Conservation (phyloP, 2,888 invertebrate genomes). For the Barypeithes pellucidus region DNA sequence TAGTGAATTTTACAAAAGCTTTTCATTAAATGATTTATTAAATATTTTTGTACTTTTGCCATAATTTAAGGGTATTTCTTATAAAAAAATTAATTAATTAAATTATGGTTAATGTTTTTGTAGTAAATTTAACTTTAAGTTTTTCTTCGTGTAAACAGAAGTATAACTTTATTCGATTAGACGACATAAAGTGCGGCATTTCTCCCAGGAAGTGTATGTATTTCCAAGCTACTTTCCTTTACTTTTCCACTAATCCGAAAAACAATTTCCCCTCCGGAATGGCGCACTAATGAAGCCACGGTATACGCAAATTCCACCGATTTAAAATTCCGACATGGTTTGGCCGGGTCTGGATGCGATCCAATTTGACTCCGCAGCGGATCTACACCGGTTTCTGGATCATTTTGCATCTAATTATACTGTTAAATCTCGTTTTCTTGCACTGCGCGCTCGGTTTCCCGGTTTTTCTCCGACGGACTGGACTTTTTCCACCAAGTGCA, state of each 20-base stretch:
- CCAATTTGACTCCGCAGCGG: slow-evolving; percentile 54
- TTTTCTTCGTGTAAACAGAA: too few species aligned
- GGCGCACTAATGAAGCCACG: slow-evolving; percentile 4
- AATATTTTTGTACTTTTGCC: too few species aligned
- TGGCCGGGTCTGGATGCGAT: slow-evolving; percentile 56
- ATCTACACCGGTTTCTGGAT: slow-evolving; percentile 55
- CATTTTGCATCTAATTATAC: slow-evolving; percentile 58
- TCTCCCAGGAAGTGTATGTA: too few species aligned
- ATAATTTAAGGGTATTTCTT: too few species aligned
- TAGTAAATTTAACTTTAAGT: too few species aligned
- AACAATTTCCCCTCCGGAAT: slow-evolving; percentile 3
- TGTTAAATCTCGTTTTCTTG: slow-evolving; percentile 54
- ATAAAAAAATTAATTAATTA: too few species aligned
- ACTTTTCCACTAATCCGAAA: neutral
- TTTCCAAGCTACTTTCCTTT: too few species aligned
- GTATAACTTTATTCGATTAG: too few species aligned
- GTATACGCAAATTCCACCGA: slow-evolving; percentile 43
- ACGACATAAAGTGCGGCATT: too few species aligned
- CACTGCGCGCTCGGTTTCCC: slow-evolving; percentile 39
- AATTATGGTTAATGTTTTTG: too few species aligned
- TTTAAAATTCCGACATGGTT: slow-evolving; percentile 58
- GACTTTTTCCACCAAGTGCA: slow-evolving; percentile 30
- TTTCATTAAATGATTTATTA: too few species aligned
- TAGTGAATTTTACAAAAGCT: too few species aligned
- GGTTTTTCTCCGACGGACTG: slow-evolving; percentile 7